These are phyloP conservation scores for Trinorchestia longiramus DNA, from an alignment of 1,140 invertebrate genomes.

Conservation along the genomic window DNA sequence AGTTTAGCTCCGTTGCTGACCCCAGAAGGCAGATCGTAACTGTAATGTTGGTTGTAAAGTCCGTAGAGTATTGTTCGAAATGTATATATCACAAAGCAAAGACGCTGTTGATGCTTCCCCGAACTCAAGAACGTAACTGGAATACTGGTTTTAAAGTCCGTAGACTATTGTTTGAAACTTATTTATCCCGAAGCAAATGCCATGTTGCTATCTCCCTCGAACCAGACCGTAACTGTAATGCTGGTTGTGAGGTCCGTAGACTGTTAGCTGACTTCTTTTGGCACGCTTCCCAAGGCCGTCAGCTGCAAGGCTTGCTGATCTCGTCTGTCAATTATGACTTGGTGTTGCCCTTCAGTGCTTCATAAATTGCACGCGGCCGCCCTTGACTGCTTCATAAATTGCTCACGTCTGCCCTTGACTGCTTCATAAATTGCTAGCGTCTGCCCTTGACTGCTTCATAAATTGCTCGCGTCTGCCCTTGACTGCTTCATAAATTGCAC, in stretches of 20 bases:
- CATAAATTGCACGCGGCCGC: constrained; percentile 18
- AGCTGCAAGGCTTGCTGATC: neutral
- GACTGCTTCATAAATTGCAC: no score
- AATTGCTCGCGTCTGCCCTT: no score
- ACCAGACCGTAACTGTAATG: neutral
- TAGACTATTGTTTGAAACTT: no score
- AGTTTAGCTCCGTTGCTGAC: neutral
- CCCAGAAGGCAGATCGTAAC: neutral
- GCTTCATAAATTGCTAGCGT: no score
- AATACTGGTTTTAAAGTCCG: no score
- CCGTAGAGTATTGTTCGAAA: neutral
- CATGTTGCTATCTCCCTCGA: no score
- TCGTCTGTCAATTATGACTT: neutral
- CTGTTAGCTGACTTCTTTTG: neutral
- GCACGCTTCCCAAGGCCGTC: neutral
- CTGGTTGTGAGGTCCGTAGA: neutral
- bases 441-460: neutral
- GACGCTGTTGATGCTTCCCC: neutral
- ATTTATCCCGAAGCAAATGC: no score
- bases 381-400: constrained; percentile 24
- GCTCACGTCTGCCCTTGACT: no score
- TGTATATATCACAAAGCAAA: neutral
- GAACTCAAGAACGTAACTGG: no score
- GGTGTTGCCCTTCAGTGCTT: constrained; percentile 2
- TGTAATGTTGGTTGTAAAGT: no score